Evolutionary conservation across 2,888 invertebrate genomes (phyloP), one percentile per base, ranked within the genome.

Genomic region (Timandra comae): DNA sequence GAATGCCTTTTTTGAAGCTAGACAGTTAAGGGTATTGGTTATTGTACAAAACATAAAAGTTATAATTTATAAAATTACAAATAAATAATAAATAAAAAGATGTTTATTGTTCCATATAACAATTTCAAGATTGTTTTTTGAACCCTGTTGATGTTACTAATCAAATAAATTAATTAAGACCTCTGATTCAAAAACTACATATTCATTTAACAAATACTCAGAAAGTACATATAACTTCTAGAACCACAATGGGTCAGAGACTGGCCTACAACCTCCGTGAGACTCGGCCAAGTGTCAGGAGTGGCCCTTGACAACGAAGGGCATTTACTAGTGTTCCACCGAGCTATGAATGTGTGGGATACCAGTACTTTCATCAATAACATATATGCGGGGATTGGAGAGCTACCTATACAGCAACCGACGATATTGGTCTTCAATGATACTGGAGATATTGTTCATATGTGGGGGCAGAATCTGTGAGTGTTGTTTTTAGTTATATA

Each of bases 261-360:
- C 35, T 91, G 91, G 91, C 90, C 90, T 1, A 5, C 16, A 76
- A 80, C 27, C 58, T 77, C 2, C 48, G 68, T 3, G 2, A 80
- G 79, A 41, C 52, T 90, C 36, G 96, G 96, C 1, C 93, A 96
- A 65, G 91, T 96, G 1, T 91, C 93, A 0, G 96, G 94, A 3
- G 90, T 98, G 1, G 90, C 93, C 3, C 80, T 95, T 8, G 94
- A 95, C 63, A 82, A 79, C 2, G 63, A 81, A n/a, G 94, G 93
- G 1, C 89, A 90, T 41, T 82, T 96, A 7, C 89, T 92, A 7
- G 89, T 96, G 22, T 96, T 97, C 65, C 97, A 97, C 71, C 87
- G 97, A 46, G 93, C 89, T 0, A 79, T 88, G 33, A 86, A 91
- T 45, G 63, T 87, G 1, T 93, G 93, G 93, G 87, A 84, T 34